phyloP scores from a whole-genome alignment of 2,113 vertebrate genomes.

The Mormyrus iriodes region DNA sequence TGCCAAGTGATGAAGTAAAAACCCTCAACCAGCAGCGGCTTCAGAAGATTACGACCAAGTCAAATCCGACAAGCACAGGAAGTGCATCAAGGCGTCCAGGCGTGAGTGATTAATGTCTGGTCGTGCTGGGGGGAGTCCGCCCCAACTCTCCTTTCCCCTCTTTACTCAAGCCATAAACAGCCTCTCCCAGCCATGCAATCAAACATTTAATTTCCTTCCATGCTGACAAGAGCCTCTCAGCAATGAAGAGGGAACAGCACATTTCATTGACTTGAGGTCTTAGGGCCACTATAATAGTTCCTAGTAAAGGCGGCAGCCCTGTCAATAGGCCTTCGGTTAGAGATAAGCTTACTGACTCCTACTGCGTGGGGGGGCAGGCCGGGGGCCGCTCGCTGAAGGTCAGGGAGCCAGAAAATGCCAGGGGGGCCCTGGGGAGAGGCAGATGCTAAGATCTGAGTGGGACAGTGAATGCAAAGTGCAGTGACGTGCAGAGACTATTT shows the following conservation, averaged over 20 bases:
- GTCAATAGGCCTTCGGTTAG: conserved; percentile 63
- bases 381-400: conserved; percentile 40
- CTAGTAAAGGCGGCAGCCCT: conserved; percentile 48
- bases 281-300: conserved; percentile 51
- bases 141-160: background rate
- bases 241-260: conserved; percentile 42
- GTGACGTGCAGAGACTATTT: conserved; percentile 20
- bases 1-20: background rate
- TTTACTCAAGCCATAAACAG: conserved; percentile 25
- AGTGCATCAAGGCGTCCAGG: background rate
- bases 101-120: background rate
- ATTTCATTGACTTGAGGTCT: conserved; percentile 54
- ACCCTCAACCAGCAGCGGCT: background rate
- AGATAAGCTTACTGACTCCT: conserved; percentile 41
- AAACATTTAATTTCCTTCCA: conserved; percentile 55
- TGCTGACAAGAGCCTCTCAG: conserved; percentile 54
- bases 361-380: background rate
- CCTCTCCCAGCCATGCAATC: conserved; percentile 51
- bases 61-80: background rate
- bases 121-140: background rate
- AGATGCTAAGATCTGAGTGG: conserved; percentile 43
- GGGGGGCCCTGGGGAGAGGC: conserved; percentile 21
- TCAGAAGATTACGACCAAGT: background rate
- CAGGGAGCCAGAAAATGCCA: conserved; percentile 23
- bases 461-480: conserved; percentile 44